Percentiles rank a stretch among this genome's conserved stretches.
These are phyloP conservation scores for Tuta absoluta DNA, from an alignment of 2,888 invertebrate genomes.

Conservation along the genomic window DNA sequence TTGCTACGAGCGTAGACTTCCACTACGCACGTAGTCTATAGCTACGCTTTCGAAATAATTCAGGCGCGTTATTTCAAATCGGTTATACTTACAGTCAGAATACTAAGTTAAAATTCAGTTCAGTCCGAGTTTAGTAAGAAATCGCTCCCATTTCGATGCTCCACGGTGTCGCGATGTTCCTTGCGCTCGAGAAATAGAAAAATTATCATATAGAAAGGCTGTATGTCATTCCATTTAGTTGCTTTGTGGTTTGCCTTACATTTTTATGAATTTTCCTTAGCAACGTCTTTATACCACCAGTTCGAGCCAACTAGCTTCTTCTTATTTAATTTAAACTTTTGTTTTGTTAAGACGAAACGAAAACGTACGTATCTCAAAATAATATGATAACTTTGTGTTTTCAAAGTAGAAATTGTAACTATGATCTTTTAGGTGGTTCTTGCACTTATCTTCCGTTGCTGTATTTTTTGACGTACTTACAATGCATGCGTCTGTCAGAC, in stretches of 20 bases:
- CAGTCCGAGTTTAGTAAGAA: not conserved
- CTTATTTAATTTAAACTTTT: not conserved
- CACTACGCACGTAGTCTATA: no score
- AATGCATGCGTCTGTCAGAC: no score
- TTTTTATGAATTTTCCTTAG: not conserved
- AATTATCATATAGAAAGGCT: slow-evolving; percentile 15
- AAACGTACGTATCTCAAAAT: no score
- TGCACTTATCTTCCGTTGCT: no score
- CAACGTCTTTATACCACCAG: not conserved
- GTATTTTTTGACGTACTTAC: no score
- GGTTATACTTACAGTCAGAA: no score
- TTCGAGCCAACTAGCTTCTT: not conserved
- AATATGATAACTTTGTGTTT: no score
- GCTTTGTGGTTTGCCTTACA: not conserved
- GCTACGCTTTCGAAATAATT: no score
- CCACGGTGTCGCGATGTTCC: not conserved
- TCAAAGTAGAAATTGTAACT: no score
- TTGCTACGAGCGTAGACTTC: no score
- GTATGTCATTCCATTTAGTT: slow-evolving; percentile 14
- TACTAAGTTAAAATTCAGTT: slow-evolving; percentile 1
- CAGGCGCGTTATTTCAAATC: not conserved
- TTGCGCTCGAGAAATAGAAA: not conserved
- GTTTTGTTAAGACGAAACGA: no score
- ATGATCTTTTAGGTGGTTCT: no score
- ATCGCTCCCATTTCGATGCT: not conserved